phyloP scores from a whole-genome alignment of 2,888 invertebrate species.

The Apeira syringaria region DNA sequence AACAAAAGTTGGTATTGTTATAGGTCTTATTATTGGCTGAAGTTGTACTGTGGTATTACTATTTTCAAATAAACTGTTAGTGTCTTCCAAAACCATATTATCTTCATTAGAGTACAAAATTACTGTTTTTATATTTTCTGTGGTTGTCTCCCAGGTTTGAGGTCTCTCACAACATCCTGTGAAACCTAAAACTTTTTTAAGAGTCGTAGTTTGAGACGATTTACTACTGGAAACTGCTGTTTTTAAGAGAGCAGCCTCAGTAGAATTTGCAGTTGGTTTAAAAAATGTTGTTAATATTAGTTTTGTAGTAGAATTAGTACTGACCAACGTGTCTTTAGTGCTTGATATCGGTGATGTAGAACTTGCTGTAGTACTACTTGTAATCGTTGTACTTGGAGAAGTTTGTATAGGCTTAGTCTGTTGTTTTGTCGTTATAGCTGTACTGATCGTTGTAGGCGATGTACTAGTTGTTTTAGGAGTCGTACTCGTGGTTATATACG shows the following conservation, averaged over 20 bases:
- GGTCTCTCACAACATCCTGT: conserved; percentile 36
- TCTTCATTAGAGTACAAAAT: not conserved
- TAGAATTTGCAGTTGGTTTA: conserved; percentile 7
- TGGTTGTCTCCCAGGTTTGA: conserved; percentile 34
- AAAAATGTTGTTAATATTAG: not conserved
- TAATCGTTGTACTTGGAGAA: conserved; percentile 1
- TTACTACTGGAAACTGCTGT: not conserved
- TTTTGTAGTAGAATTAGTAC: conserved; percentile 4
- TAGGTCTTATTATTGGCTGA: not conserved
- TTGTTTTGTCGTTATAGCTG: too few species aligned
- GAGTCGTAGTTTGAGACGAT: conserved; percentile 2
- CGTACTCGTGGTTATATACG: not conserved
- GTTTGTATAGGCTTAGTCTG: not conserved
- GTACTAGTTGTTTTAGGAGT: not conserved
- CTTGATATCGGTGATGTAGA: conserved; percentile 2
- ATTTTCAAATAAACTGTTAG: not conserved
- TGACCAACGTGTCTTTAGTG: not conserved
- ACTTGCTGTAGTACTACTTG: not conserved
- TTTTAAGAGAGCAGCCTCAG: not conserved
- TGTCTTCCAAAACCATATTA: not conserved
- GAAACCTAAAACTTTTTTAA: conserved; percentile 1
- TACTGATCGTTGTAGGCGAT: too few species aligned
- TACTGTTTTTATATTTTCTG: conserved; percentile 2
- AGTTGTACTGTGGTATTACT: not conserved
- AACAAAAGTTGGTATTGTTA: not conserved